A percentile compares a stretch with the other conserved stretches of the same genome.
These are phyloP conservation scores for Ichneumoninae sp. DNA, from an alignment of 2,888 invertebrate genomes.

Conservation along the genomic window DNA sequence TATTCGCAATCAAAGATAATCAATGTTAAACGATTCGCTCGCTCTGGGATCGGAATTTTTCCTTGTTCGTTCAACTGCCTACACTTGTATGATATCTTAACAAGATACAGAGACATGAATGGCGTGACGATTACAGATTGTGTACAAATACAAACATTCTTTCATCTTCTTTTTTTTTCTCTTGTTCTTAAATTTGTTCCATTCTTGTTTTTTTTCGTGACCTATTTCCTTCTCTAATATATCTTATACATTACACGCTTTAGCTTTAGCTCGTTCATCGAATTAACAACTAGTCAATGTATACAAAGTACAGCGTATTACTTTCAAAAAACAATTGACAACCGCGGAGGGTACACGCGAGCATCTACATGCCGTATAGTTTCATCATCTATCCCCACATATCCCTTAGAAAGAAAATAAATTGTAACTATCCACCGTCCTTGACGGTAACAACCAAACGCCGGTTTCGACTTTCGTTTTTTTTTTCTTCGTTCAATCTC, in stretches of 20 bases:
- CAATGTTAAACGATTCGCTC: conserved; percentile 1
- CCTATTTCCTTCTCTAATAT: conserved; percentile 45
- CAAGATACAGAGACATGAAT: conserved; percentile 74
- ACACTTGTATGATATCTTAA: conserved; percentile 65
- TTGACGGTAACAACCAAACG: conserved; percentile 7
- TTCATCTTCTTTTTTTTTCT: conserved; percentile 59
- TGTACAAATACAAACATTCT: conserved; percentile 75
- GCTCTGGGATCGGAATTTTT: conserved; percentile 27
- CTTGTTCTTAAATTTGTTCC: conserved; percentile 8
- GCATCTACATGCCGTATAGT: conserved; percentile 69
- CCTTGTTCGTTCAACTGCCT: conserved; percentile 28
- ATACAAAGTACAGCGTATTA: conserved; percentile 81
- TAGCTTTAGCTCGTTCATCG: conserved; percentile 39
- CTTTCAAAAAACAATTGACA: conserved; percentile 84
- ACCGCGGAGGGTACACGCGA: conserved; percentile 79
- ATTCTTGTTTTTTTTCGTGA: conserved; percentile 15
- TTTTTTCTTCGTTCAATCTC: conserved; percentile 22
- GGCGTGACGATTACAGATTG: conserved; percentile 74
- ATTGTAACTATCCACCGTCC: conserved; percentile 2
- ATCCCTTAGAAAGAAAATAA: conserved; percentile 5
- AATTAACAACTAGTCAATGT: conserved; percentile 70
- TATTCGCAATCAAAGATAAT: conserved; percentile 2
- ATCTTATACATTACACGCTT: conserved; percentile 49
- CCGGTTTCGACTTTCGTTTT: conserved; percentile 45
- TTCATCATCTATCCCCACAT: conserved; percentile 46